Base-by-base conservation (phyloP, 2,113 vertebrate species). In the Hoplias malabaricus region DNA sequence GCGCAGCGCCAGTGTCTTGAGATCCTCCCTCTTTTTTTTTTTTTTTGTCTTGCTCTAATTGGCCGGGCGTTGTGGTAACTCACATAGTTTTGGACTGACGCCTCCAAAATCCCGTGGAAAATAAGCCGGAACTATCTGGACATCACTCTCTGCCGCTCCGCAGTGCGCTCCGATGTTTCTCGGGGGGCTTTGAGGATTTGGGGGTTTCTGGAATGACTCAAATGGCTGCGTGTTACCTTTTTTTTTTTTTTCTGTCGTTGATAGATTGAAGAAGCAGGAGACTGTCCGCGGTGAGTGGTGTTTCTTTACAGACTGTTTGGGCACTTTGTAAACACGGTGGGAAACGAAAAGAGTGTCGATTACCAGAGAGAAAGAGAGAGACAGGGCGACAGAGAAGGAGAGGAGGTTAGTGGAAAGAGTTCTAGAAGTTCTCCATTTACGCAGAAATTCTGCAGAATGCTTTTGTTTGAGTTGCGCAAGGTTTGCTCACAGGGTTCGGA, bases 11-110 rank as follows among this genome's bases (percentile, higher is more conserved):
- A 48, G 27, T 69, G 43, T 48, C 21, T 59, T 54, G 85, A 86
- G 85, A 85, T 81, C 89, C 88, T 88, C 89, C 78, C 77, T 66
- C 86, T 82, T 84, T 69, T 85, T 88, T 89, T n/a, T n/a, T n/a
- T 78, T 83, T 86, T 85, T 88, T 89, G 89, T 89, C 88, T 85
- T 77, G 65, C 75, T 84, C 56, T 84, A 82, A 87, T 91, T 88
- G 85, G 89, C 85, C 84, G 79, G 86, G 77, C 83, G 84, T 3
- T 84, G 77, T 69, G 31, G 77, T 77, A 83, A 78, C 81, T 73
- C 79, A 68, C 54, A 77, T 73, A 80, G 53, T 77, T 83, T 69
- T 83, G 34, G 69, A 31, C 73, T 77, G 77, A 61, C 63, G 38
- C 53, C 63, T 50, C 19, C 31, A 63, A 79, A 73, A 25, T 67